phyloP scores from a whole-genome alignment of 1,140 invertebrate species.

The Papilio aristodemus region DNA sequence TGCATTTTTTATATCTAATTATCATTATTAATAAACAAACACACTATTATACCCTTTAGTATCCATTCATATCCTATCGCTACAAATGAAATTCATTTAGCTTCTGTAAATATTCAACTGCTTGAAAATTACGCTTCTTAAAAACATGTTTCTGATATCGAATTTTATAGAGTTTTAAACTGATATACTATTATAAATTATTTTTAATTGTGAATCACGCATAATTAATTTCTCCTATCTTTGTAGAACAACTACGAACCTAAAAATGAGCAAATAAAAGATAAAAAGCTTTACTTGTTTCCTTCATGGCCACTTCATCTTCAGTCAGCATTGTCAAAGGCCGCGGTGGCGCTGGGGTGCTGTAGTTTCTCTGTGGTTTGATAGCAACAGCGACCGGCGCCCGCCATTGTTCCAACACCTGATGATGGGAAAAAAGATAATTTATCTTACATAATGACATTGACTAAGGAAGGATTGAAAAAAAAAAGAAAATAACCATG shows the following conservation, averaged over 20 bases:
- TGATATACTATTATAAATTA: neutral
- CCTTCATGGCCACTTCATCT: conserved; percentile 89
- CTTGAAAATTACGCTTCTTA: no score
- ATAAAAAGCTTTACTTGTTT: conserved; percentile 83
- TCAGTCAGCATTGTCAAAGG: conserved; percentile 87
- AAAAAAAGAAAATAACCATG: no score
- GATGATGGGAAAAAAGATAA: conserved; percentile 29
- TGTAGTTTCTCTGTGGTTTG: conserved; percentile 54
- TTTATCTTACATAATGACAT: neutral
- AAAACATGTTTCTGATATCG: no score
- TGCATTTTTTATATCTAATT: neutral
- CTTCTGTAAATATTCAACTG: no score
- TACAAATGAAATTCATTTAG: no score
- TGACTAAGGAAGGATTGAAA: no score
- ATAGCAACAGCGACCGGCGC: conserved; percentile 51
- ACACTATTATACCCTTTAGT: no score
- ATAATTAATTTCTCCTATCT: neutral
- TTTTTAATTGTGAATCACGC: neutral
- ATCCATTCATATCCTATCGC: no score
- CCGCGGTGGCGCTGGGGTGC: conserved; percentile 59
- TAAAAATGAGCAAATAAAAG: conserved; percentile 23
- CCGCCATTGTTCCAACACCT: conserved; percentile 77
- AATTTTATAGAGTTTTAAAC: neutral
- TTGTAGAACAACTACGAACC: neutral
- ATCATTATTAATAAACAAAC: neutral